A percentile compares a stretch with the other conserved stretches of the same genome.
phyloP scores from a whole-genome alignment of 30 jellyfish, hydroid and myxozoan species.

The Haliclystus octoradiatus region DNA sequence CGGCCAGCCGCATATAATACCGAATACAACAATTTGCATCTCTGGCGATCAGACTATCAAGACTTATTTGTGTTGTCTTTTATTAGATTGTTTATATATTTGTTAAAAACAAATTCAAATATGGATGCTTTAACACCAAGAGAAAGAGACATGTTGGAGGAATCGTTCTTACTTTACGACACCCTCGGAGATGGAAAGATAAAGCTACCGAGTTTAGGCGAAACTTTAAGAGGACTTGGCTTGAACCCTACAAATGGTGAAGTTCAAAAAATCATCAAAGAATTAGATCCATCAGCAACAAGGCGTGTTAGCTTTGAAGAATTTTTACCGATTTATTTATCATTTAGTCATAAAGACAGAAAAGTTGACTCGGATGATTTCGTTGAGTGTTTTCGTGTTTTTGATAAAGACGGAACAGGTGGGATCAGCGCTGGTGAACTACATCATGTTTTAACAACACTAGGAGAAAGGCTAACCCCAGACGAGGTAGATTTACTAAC shows the following conservation, averaged over 20 bases:
- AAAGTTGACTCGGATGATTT: conserved; percentile 57
- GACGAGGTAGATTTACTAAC: conserved; percentile 74
- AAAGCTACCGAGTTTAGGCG: conserved; percentile 70
- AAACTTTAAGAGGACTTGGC: conserved; percentile 94
- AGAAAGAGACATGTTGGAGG: conserved; percentile 76
- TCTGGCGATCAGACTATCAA: too few relatives aligned
- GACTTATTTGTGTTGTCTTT: too few relatives aligned
- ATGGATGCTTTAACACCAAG: conserved; percentile 82
- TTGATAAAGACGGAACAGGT: conserved; percentile 89
- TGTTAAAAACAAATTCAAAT: not conserved
- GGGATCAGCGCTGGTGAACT: conserved; percentile 91
- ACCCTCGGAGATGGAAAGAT: conserved; percentile 88
- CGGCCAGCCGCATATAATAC: too few relatives aligned
- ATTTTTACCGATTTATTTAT: conserved; percentile 75
- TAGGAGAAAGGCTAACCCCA: conserved; percentile 83
- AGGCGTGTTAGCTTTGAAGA: conserved; percentile 78
- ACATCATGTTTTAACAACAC: conserved; percentile 86
- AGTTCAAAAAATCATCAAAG: conserved; percentile 62
- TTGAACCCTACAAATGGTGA: conserved; percentile 90
- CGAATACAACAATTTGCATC: too few relatives aligned
- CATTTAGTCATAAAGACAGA: conserved; percentile 57
- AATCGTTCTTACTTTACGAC: conserved; percentile 76
- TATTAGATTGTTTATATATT: too few relatives aligned
- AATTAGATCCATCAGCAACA: conserved; percentile 71
- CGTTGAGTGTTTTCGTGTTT: conserved; percentile 94